A percentile compares a stretch with the other conserved stretches of the same genome.
phyloP scores from a whole-genome alignment of 2,888 invertebrate species.

The Tenodera sinensis region DNA sequence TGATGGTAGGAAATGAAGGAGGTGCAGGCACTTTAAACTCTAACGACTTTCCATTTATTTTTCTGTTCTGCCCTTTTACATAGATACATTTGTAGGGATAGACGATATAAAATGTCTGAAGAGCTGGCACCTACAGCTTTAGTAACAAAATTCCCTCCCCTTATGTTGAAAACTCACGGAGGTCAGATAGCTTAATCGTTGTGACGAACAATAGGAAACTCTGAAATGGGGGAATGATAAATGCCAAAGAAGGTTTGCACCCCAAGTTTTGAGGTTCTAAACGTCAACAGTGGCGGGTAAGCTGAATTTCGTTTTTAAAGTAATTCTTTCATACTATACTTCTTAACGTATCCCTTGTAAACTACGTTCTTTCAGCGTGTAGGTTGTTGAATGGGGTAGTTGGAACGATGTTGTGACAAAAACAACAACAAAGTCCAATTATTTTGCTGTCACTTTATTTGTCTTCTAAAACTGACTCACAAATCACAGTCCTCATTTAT shows the following conservation, averaged over 20 bases:
- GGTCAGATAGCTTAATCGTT: conserved; percentile 32
- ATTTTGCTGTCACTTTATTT: too few species aligned
- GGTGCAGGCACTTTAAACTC: not conserved
- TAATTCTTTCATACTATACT: too few species aligned
- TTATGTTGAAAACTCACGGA: conserved; percentile 2
- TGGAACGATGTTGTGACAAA: too few species aligned
- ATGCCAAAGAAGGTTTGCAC: conserved; percentile 17
- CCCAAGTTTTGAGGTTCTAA: not conserved
- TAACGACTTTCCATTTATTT: not conserved
- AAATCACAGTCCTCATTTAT: too few species aligned
- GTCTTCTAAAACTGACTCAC: too few species aligned
- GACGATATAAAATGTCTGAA: not conserved
- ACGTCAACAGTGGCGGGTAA: not conserved
- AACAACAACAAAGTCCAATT: too few species aligned
- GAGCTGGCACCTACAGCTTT: not conserved
- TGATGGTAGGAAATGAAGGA: not conserved
- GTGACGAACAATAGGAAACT: conserved; percentile 25
- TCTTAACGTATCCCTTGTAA: too few species aligned
- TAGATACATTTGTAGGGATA: not conserved
- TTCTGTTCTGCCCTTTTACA: not conserved
- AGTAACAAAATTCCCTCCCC: not conserved
- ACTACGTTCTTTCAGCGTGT: too few species aligned
- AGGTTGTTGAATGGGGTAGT: too few species aligned
- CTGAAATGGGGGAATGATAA: conserved; percentile 28
- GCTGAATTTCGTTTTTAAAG: too few species aligned